Evolutionary conservation across 2,113 vertebrate species (phyloP), one percentile per base, ranked within the genome.

Genomic region (Dasyornis broadbenti): DNA sequence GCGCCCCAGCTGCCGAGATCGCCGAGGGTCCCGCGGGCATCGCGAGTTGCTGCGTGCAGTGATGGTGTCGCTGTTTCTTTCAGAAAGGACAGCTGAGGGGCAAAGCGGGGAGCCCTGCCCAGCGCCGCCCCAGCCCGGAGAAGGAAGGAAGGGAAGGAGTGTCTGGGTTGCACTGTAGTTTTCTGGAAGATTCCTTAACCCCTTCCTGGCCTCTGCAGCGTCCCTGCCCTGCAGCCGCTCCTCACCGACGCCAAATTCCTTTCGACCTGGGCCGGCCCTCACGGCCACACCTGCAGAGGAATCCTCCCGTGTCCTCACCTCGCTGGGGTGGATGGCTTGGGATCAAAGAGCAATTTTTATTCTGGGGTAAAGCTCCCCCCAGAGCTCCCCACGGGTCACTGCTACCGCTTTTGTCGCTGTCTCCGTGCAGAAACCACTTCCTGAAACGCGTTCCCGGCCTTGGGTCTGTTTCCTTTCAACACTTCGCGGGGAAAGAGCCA

Each of bases 41-140:
- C n/a, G n/a, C n/a, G n/a, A n/a, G n/a, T n/a, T n/a, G n/a, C n/a
- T n/a, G n/a, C n/a, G n/a, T n/a, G n/a, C n/a, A n/a, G n/a, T n/a
- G n/a, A n/a, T n/a, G n/a, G n/a, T n/a, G 65, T 95, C 87, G 53
- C 87, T 97, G 90, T 98, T 83, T 98, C 82, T 98, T 98, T 20
- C 98, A 98, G 98, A 97, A 97, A 98, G 98, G 97, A 96, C 92
- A 96, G 82, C 94, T 97, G 94, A 97, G 88, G 96, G 96, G 94
- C 92, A 97, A 95, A 82, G 42, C 11, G 90, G 75, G 94, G 78
- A 88, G 91, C 9, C 77, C 52, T 96, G 94, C 89, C 65, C 97
- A 97, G 97, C 98, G 96, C 68, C 87, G 82, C 64, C 64, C 53
- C 97, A 93, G 93, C 97, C 92, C 60, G 96, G n/a, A n/a, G n/a